Percentiles rank a stretch among this genome's conserved stretches.
These are phyloP conservation scores for Halocynthia aurantium DNA, from an alignment of 23 tunicate species.

Conservation along the genomic window DNA sequence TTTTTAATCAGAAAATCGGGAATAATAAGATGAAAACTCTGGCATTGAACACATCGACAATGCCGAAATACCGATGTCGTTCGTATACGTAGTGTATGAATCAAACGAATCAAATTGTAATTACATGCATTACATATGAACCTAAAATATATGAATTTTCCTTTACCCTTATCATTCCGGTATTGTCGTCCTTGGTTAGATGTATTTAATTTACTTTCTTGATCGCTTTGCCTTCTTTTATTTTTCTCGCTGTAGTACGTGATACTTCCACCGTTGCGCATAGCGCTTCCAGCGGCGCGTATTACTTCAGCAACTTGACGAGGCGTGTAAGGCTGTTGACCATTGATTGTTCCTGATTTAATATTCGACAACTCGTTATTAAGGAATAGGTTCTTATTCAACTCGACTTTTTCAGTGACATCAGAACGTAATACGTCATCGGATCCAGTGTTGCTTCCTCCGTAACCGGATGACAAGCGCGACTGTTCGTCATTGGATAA, in stretches of 20 bases:
- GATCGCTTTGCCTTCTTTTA: not conserved
- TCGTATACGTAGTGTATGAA: no score
- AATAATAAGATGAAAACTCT: not conserved
- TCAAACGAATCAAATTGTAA: no score
- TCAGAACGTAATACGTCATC: no score
- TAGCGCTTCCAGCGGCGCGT: slow-evolving; percentile 8
- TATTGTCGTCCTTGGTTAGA: not conserved
- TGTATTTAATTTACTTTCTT: not conserved
- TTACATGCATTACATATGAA: no score
- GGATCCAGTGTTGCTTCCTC: no score
- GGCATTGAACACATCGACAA: no score
- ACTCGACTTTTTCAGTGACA: no score
- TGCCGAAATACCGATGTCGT: no score
- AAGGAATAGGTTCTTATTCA: no score
- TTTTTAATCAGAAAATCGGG: not conserved
- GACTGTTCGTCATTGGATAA: not conserved
- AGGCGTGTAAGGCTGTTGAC: slow-evolving; percentile 23
- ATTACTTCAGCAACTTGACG: slow-evolving; percentile 30
- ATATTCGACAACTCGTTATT: no score
- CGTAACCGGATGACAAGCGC: not conserved
- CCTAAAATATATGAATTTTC: not conserved
- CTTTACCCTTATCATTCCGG: not conserved
- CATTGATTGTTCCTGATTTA: no score
- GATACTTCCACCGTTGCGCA: slow-evolving; percentile 1
- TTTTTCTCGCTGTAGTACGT: slow-evolving; percentile 1